A percentile compares a stretch with the other conserved stretches of the same genome.
phyloP scores from a whole-genome alignment of 2,113 vertebrate species.

The Mustelus asterias region DNA sequence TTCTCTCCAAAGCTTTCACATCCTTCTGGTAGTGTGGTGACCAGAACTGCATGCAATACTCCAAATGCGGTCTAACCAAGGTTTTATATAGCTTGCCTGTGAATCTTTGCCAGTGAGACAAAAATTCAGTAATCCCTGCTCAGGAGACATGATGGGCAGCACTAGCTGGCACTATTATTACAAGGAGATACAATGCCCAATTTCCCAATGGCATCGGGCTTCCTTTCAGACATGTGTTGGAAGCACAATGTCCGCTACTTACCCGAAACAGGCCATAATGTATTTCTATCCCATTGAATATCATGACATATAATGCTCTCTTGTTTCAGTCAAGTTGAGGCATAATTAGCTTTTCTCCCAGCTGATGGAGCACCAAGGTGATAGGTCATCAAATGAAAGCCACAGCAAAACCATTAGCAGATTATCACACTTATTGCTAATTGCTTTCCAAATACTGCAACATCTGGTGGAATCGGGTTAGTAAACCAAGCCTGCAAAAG shows the following conservation, averaged over 20 bases:
- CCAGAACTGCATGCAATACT: too few species aligned
- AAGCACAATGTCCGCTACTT: background rate
- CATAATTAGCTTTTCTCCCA: background rate
- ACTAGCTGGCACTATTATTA: background rate
- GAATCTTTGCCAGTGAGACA: background rate
- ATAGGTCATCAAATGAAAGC: constrained; percentile 25
- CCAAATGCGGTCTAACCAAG: background rate
- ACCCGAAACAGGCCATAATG: background rate
- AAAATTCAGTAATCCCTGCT: background rate
- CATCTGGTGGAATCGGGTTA: constrained; percentile 14
- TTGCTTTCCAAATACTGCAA: background rate
- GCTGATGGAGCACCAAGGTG: background rate
- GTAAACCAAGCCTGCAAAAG: constrained; percentile 9
- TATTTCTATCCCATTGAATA: background rate
- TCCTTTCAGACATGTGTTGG: background rate
- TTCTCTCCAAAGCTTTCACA: too few species aligned
- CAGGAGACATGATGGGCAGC: background rate
- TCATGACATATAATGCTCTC: background rate
- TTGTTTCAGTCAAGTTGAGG: background rate
- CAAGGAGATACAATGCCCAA: background rate
- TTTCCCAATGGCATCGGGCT: background rate
- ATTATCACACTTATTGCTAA: background rate
- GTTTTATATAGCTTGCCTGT: background rate
- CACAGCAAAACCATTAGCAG: background rate
- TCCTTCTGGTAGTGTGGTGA: too few species aligned